Percentiles rank a stretch among this genome's conserved stretches.
These are phyloP conservation scores for Apogon talboti DNA, from an alignment of 2,797 vertebrate species.

Conservation along the genomic window DNA sequence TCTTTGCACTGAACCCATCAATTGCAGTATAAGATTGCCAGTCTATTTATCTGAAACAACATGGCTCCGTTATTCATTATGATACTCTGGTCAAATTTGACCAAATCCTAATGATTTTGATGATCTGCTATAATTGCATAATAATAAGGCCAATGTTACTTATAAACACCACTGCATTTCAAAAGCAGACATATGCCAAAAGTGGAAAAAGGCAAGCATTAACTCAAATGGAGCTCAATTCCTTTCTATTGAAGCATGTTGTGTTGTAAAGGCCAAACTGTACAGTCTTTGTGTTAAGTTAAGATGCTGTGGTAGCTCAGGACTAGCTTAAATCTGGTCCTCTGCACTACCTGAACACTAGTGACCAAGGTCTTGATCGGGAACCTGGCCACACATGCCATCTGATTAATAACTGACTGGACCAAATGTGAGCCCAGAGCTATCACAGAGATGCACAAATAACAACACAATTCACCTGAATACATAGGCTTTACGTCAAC, in stretches of 20 bases:
- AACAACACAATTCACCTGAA: not conserved
- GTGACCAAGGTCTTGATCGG: slow-evolving; percentile 25
- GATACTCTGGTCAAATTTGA: not conserved
- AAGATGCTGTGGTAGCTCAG: not conserved
- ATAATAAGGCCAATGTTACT: not conserved
- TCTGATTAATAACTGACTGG: not conserved
- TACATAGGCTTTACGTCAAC: not conserved
- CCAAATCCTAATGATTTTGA: not conserved
- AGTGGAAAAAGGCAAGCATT: not conserved
- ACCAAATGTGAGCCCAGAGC: not conserved
- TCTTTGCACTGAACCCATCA: not conserved
- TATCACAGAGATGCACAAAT: not conserved
- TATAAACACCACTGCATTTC: slow-evolving; percentile 7
- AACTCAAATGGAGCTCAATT: not conserved
- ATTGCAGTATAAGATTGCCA: not conserved
- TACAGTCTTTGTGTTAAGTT: too few relatives aligned
- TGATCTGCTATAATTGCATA: not conserved
- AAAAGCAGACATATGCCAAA: not conserved
- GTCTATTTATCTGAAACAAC: not conserved
- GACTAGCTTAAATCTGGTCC: not conserved
- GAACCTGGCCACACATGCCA: slow-evolving; percentile 19
- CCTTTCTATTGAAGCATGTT: too few relatives aligned
- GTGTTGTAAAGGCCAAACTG: too few relatives aligned
- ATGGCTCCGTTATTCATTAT: not conserved
- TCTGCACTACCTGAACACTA: not conserved